phyloP scores from a whole-genome alignment of 2,797 vertebrate species.

The Mycteria americana region DNA sequence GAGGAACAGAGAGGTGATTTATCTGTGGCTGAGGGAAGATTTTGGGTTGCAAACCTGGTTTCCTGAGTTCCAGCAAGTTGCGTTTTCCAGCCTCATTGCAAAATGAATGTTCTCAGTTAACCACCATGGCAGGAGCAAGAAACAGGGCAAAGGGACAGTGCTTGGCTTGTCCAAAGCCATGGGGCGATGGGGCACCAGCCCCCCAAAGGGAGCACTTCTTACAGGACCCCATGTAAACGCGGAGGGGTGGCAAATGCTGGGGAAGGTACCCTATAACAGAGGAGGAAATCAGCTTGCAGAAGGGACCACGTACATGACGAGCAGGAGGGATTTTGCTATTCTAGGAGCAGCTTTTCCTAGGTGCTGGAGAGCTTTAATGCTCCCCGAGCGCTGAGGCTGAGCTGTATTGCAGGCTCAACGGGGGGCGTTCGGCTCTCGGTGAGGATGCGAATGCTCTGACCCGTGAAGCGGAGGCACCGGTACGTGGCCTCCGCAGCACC shows the following conservation, averaged over 20 bases:
- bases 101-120: neutral
- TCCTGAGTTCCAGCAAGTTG: neutral
- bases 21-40: neutral
- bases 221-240: fast-evolving
- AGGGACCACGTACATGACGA: fast-evolving
- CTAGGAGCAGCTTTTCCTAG: neutral
- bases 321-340: neutral
- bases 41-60: neutral
- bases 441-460: neutral
- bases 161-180: neutral
- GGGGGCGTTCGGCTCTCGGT: neutral
- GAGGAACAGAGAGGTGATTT: neutral
- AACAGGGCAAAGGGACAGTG: neutral
- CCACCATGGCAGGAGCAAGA: fast-evolving
- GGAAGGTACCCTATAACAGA: neutral
- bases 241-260: neutral
- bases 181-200: no score
- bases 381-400: neutral
- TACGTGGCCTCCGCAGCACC: fast-evolving
- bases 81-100: neutral
- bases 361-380: neutral
- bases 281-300: neutral
- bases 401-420: neutral
- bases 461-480: neutral
- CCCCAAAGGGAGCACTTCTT: neutral